Evolutionary conservation across 2,888 invertebrate species (phyloP), one percentile per base, ranked within the genome.

Genomic region (Xylota segnis): DNA sequence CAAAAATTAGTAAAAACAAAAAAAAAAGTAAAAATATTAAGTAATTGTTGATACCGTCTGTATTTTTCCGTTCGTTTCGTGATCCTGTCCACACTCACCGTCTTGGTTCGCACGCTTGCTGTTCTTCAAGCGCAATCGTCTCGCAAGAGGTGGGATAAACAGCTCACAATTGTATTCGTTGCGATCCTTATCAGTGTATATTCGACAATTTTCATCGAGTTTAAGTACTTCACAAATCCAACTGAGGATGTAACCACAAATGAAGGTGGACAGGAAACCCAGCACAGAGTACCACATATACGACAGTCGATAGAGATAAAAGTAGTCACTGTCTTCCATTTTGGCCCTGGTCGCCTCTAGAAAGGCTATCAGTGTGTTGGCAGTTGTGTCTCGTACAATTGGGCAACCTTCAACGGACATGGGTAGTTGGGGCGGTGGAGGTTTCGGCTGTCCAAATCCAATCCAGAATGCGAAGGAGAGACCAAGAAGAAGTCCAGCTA

Each of bases 371-470:
- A 84, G 37, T 2, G 52, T 59, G 27, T 89, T 88, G 45, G 87
- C 88, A 1, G 88, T 88, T 27, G 66, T 66, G 16, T 87, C 77
- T 12, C 7, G 18, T 4, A 74, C 14, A 4, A 74, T 18, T 9
- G 90, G 88, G 79, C 96, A 96, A 40, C 94, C 94, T 4, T 93
- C 94, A 0, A 93, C 93, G 12, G 93, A 93, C 50, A 95, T 93
- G 0, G 95, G 94, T 50, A 96, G 90, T 59, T 92, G 93, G 5
- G 91, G 91, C 0, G 94, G 90, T 0, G 93, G 91, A 0, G 96
- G 96, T 88, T 95, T 95, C 0, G 97, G 95, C 4, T 95, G 94
- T 0, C 97, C 97, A 90, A 98, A 96, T 65, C 96, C 97, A 88
- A 97, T 95, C 96, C 97, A 97, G 54, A 97, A 93, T 0, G 96